phyloP scores from a whole-genome alignment of 2,113 vertebrate species.

The Equus quagga region DNA sequence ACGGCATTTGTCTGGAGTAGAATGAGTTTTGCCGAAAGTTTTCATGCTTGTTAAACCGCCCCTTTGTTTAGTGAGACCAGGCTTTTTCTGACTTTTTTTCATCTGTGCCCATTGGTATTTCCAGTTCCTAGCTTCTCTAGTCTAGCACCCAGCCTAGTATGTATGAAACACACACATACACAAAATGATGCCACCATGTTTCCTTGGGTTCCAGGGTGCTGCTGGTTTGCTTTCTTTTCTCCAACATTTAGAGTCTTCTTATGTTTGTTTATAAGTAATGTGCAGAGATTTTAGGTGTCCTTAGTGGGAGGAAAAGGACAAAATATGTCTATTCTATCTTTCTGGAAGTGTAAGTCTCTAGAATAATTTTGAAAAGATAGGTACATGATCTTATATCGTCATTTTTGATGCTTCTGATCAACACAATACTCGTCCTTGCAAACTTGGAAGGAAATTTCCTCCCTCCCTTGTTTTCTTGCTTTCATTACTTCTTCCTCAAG shows the following conservation, averaged over 20 bases:
- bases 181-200: not conserved
- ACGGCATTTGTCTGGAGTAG: not conserved
- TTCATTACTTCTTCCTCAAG: not conserved
- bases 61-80: not conserved
- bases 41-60: not conserved
- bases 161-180: rapidly evolving
- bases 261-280: not conserved
- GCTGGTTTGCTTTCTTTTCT: not conserved
- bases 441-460: not conserved
- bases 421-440: rapidly evolving
- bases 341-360: not conserved
- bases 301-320: not conserved
- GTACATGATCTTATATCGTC: too few relatives aligned
- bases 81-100: not conserved
- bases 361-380: not conserved
- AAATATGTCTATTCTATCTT: not conserved
- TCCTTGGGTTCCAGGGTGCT: not conserved
- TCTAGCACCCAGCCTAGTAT: not conserved
- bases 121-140: not conserved
- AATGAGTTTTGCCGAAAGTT: not conserved
- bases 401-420: not conserved
- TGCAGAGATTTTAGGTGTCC: not conserved
- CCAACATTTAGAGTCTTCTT: not conserved
- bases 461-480: not conserved
- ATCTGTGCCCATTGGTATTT: not conserved